Conservation (phyloP, 2,888 invertebrate genomes). For the Nephrocerus scutellatus region DNA sequence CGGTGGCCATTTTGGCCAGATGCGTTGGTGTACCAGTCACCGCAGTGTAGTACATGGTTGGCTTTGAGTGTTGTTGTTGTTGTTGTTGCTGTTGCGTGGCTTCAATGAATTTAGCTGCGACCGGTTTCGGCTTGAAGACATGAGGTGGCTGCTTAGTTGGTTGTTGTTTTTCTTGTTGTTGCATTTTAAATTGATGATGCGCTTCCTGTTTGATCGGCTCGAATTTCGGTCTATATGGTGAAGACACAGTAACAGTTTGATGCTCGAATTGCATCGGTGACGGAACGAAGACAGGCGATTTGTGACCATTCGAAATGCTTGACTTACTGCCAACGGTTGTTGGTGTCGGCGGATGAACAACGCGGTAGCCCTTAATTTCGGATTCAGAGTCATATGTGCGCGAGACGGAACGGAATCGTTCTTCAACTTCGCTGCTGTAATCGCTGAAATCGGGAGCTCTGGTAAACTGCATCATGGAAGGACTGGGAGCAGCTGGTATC, state of each 20-base stretch:
- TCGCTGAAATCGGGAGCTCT: slow-evolving; percentile 55
- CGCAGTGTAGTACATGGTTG: slow-evolving; percentile 52
- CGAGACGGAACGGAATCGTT: slow-evolving; percentile 58
- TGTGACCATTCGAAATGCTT: slow-evolving; percentile 46
- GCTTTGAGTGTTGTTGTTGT: slow-evolving; percentile 37
- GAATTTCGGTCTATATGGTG: slow-evolving; percentile 52
- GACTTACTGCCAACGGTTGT: slow-evolving; percentile 43
- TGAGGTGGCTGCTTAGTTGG: slow-evolving; percentile 34
- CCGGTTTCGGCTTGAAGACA: slow-evolving; percentile 52
- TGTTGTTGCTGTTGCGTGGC: slow-evolving; percentile 41
- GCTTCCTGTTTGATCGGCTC: slow-evolving; percentile 52
- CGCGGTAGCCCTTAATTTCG: slow-evolving; percentile 53
- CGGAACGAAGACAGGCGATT: slow-evolving; percentile 49
- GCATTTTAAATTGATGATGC: slow-evolving; percentile 36
- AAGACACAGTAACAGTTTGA: slow-evolving; percentile 39
- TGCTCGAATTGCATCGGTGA: slow-evolving; percentile 57
- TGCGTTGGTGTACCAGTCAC: slow-evolving; percentile 54
- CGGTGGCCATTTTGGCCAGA: slow-evolving; percentile 56
- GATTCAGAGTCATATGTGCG: slow-evolving; percentile 51
- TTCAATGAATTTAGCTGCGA: slow-evolving; percentile 47
- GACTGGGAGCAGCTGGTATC: slow-evolving; percentile 54
- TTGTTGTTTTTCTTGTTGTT: slow-evolving; percentile 31
- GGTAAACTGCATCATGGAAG: slow-evolving; percentile 50
- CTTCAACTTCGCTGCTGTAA: slow-evolving; percentile 65
- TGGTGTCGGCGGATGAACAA: slow-evolving; percentile 55